A percentile compares a stretch with the other conserved stretches of the same genome.
phyloP scores from a whole-genome alignment of 1,140 invertebrate genomes.

The Scylla paramamosain region DNA sequence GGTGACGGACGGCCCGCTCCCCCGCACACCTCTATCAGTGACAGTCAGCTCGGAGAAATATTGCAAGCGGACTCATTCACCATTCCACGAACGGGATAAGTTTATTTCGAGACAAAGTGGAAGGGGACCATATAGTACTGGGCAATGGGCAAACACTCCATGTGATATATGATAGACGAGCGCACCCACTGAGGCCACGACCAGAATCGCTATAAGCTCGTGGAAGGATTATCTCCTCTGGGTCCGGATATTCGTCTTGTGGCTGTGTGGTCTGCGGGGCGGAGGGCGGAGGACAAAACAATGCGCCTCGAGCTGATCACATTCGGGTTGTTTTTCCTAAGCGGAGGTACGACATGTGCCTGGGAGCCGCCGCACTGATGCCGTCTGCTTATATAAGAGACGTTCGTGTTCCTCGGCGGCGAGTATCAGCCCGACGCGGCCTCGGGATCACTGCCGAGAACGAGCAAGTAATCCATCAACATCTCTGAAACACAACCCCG shows the following conservation, averaged over 20 bases:
- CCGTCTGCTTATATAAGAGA: not conserved
- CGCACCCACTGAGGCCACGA: slow-evolving; percentile 49
- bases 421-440: not conserved
- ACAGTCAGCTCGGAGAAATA: not conserved
- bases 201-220: slow-evolving; percentile 60
- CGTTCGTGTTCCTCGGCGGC: not conserved
- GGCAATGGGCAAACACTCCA: slow-evolving; percentile 55
- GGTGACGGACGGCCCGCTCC: slow-evolving; percentile 23
- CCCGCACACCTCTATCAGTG: not conserved
- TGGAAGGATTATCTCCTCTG: slow-evolving; percentile 58
- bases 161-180: slow-evolving; percentile 64
- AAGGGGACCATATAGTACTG: slow-evolving; percentile 27
- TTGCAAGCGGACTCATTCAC: slow-evolving; percentile 32
- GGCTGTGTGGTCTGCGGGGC: slow-evolving; percentile 52
- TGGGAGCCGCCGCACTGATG: not conserved
- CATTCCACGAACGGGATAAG: slow-evolving; percentile 21
- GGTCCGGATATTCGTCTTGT: slow-evolving; percentile 62
- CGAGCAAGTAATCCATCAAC: slow-evolving; percentile 44
- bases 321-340: slow-evolving; percentile 13
- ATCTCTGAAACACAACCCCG: slow-evolving; percentile 67
- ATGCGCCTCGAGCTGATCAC: slow-evolving; percentile 50
- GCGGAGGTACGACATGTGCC: not conserved
- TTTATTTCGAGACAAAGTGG: slow-evolving; percentile 26
- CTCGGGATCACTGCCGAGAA: slow-evolving; percentile 33
- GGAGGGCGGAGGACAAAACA: slow-evolving; percentile 61